Percentiles rank a stretch among this genome's conserved stretches.
Conservation (phyloP, 2,113 vertebrate genomes). For the Tympanuchus pallidicinctus region DNA sequence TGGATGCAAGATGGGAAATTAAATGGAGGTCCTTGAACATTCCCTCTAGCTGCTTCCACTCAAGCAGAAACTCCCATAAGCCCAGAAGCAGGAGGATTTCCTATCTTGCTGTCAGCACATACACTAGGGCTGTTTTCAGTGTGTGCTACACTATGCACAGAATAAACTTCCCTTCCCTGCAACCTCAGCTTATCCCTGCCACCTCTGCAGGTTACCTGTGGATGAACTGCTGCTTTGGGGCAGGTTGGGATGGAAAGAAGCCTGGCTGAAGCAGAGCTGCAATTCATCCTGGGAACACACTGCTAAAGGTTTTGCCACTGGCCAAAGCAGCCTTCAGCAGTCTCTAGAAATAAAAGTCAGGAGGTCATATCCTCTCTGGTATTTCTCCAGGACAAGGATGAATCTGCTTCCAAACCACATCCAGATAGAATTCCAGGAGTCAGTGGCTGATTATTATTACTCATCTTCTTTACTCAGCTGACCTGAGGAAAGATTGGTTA, state of each 20-base stretch:
- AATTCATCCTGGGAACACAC: not conserved
- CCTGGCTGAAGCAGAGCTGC: not conserved
- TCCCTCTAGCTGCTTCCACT: not conserved
- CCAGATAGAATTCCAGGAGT: not conserved
- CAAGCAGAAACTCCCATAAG: not conserved
- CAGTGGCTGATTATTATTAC: not conserved
- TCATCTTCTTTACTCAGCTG: not conserved
- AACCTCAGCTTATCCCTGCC: not conserved
- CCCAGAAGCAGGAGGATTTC: not conserved
- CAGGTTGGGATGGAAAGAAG: not conserved
- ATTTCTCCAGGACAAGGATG: not conserved
- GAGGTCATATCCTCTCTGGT: not conserved
- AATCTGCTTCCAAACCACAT: not conserved
- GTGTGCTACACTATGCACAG: not conserved
- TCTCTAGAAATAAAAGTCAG: not conserved
- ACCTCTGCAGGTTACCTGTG: not conserved
- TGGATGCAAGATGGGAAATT: slow-evolving; percentile 14
- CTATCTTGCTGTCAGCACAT: not conserved
- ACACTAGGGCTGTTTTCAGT: not conserved
- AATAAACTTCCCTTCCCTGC: not conserved
- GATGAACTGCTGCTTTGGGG: not conserved
- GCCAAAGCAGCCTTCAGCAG: not conserved
- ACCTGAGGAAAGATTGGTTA: not conserved
- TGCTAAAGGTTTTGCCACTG: not conserved
- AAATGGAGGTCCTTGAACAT: not conserved